Base-by-base conservation (phyloP, 2,888 invertebrate genomes). In the Lingula anatina region DNA sequence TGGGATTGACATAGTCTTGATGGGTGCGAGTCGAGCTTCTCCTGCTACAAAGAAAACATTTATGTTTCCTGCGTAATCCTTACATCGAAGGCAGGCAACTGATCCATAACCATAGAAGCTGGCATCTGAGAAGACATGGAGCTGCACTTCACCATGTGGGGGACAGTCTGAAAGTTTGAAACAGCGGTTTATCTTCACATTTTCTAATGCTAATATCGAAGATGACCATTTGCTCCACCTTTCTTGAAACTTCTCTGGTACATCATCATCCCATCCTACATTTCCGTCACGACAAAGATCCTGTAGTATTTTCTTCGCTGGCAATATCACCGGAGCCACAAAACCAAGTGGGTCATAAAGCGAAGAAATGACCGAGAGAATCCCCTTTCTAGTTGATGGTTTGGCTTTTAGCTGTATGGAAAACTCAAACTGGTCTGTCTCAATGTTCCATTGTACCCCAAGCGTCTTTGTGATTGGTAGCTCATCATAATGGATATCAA, bases 181-280 rank as follows among this genome's bases (percentile, higher is more conserved):
- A 24, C 49, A 48, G 5, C 49, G 20, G 4, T 24, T 45, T 15
- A 48, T 28, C 3, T 20, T 23, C 9, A 48, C 7, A 21, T 46
- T 27, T 5, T 15, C 37, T 9, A 48, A 24, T 24, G 43, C 21
- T 3, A 35, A 23, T 12, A 48, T 21, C 15, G 7, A 7, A 12
- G 15, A 12, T 23, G 26, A 18, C 49, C 49, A 47, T 28, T 26
- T 31, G 5, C 23, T 5, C 45, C 44, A 48, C 4, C 21, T 4
- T 21, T 23, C 15, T 21, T 15, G 9, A 15, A 26, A 28, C n/a
- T 31, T 28, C 18, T 21, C 45, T 12, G 49, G 31, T 9, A 31
- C 15, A 15, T 31, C 31, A 15, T 31, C 31, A 15, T 31, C 31
- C 31, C 31, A 31, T 15, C 15, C 9, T 15, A 31, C 9, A 9